Percentiles rank a stretch among this genome's conserved stretches.
phyloP scores from a whole-genome alignment of 2,888 invertebrate species.

The Dasysyrphus tricinctus region DNA sequence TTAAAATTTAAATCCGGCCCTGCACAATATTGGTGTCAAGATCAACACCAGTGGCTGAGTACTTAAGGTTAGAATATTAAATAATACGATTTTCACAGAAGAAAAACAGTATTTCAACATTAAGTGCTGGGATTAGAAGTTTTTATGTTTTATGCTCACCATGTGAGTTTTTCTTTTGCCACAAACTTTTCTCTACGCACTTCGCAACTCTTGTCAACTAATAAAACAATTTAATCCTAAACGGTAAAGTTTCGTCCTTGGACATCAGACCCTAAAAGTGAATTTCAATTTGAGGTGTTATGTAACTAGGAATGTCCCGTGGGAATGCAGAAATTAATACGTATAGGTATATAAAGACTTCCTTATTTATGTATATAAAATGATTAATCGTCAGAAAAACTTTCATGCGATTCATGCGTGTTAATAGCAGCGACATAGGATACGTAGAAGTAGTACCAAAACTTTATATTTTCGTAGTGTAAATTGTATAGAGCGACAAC shows the following conservation, averaged over 20 bases:
- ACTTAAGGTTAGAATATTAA: conserved; percentile 40
- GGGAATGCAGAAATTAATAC: conserved; percentile 2
- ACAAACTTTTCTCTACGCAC: conserved; percentile 27
- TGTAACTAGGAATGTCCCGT: neutral
- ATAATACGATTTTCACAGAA: conserved; percentile 62
- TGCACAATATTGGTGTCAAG: neutral
- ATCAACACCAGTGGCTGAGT: neutral
- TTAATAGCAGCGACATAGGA: neutral
- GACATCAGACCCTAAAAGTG: neutral
- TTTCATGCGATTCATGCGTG: conserved; percentile 12
- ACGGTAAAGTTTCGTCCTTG: conserved; percentile 29
- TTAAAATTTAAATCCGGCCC: neutral
- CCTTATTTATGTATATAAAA: conserved; percentile 10
- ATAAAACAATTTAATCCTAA: conserved; percentile 55
- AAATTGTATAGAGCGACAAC: neutral
- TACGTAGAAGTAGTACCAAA: neutral
- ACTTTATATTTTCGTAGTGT: neutral
- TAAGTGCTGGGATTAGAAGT: conserved; percentile 68
- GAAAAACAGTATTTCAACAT: conserved; percentile 50
- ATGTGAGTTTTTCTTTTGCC: neutral
- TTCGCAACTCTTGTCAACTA: conserved; percentile 47
- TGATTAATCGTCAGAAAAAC: conserved; percentile 59
- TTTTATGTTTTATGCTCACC: conserved; percentile 30
- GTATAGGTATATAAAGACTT: neutral
- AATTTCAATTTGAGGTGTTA: conserved; percentile 51